phyloP scores from a whole-genome alignment of 2,113 vertebrate genomes.

The Irena cyanogastra region DNA sequence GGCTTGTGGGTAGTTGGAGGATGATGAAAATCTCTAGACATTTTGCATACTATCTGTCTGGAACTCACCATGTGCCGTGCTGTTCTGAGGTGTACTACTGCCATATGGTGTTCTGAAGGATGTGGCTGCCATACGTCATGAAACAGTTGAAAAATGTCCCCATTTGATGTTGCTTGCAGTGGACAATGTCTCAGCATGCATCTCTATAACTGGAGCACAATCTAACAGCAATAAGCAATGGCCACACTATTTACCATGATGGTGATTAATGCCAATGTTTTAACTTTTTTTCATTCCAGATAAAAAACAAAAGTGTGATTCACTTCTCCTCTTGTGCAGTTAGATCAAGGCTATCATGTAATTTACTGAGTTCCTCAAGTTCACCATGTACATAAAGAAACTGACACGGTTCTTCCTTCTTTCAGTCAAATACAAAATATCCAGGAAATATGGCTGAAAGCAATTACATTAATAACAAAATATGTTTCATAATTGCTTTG shows the following conservation, averaged over 20 bases:
- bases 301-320: conserved; percentile 1
- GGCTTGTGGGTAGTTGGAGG: neutral
- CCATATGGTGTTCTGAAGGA: neutral
- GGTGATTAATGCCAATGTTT: neutral
- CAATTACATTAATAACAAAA: conserved; percentile 40
- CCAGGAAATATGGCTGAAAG: conserved; percentile 23
- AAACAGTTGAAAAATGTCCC: neutral
- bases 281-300: neutral
- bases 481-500: conserved; percentile 13
- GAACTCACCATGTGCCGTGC: neutral
- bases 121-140: neutral
- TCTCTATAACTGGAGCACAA: neutral
- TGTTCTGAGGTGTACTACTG: neutral
- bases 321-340: neutral
- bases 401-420: neutral
- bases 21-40: neutral
- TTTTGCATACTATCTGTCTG: neutral
- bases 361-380: conserved; percentile 1
- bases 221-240: neutral
- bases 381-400: neutral
- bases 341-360: neutral
- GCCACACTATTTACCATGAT: neutral
- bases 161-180: neutral
- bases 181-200: neutral
- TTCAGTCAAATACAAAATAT: neutral